Evolutionary conservation across 2,113 vertebrate species (phyloP), one percentile per base, ranked within the genome.

Genomic region (Apeltes quadracus): DNA sequence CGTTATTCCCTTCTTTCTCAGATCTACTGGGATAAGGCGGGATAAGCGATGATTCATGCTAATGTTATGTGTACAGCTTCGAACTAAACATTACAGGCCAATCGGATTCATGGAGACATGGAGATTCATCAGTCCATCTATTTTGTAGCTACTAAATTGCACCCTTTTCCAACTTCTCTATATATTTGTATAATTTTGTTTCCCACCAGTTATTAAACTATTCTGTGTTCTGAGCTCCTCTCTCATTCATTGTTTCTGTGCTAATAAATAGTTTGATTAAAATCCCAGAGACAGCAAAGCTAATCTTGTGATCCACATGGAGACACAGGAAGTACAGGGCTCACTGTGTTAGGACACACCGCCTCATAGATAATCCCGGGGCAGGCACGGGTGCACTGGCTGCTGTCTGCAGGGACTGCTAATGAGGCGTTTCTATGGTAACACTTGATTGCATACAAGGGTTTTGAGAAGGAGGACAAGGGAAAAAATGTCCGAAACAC

Each of bases 321-420:
- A 58, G 41, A 64, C 48, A 62, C 72, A 82, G 83, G 76, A 81
- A 82, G 82, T 55, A 12, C 25, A 46, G 11, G 18, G 64, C 73
- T 56, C 50, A 54, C 13, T 20, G 9, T 39, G 41, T 36, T 0
- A 12, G 1, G 69, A 75, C 12, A 50, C 53, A 34, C 23, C 13
- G 75, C 58, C 59, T 54, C 7, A 4, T 8, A 43, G 5, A 41
- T 76, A 23, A 74, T 41, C 65, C 57, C 16, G 65, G 20, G 25
- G 59, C 73, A 50, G 54, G 46, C 67, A 73, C 25, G 6, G 43
- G 65, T 36, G 39, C 61, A 78, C 67, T 58, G 79, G 59, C 48
- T 46, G 39, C 63, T 72, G 67, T 61, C 36, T 71, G 18, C 25
- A 65, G 51, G 7, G 68, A 59, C 54, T 25, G 32, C 58, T 70